Evolutionary conservation across 2,797 vertebrate species (phyloP).

Genomic region (Luscinia megarhynchos): DNA sequence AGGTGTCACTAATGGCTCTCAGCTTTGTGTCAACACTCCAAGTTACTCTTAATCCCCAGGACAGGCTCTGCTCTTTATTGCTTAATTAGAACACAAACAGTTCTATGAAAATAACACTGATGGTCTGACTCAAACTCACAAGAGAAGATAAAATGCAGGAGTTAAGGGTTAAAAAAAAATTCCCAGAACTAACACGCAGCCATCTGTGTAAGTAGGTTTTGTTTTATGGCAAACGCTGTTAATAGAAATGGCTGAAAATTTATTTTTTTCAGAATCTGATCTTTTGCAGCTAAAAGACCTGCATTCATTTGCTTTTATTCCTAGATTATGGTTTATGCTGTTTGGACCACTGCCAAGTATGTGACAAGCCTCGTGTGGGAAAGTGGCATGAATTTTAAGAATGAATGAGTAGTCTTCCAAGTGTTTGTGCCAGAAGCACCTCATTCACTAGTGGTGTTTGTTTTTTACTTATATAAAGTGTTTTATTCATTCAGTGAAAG

Average conservation of each 20-base stretch:
- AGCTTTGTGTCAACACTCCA: slow-evolving; percentile 62
- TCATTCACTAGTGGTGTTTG: slow-evolving; percentile 49
- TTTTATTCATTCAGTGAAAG: slow-evolving; percentile 5
- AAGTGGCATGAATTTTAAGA: slow-evolving; percentile 71
- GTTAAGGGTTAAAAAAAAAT: slow-evolving; percentile 40
- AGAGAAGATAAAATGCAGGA: slow-evolving; percentile 49
- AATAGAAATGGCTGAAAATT: slow-evolving; percentile 27
- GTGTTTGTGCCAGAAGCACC: slow-evolving; percentile 58
- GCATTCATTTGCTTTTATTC: slow-evolving; percentile 44
- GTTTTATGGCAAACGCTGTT: slow-evolving; percentile 32
- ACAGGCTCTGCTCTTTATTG: slow-evolving; percentile 58
- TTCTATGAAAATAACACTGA: slow-evolving; percentile 64
- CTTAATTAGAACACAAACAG: slow-evolving; percentile 70
- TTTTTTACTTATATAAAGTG: not conserved
- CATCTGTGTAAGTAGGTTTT: slow-evolving; percentile 49
- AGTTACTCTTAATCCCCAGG: slow-evolving; percentile 70
- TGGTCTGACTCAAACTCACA: slow-evolving; percentile 49
- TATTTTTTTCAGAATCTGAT: slow-evolving; percentile 10
- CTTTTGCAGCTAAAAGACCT: slow-evolving; percentile 39
- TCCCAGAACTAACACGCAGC: not conserved
- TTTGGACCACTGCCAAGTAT: slow-evolving; percentile 49
- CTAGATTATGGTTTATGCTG: slow-evolving; percentile 49
- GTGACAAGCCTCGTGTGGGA: slow-evolving; percentile 58
- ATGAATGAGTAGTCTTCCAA: slow-evolving; percentile 53
- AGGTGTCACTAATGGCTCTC: slow-evolving; percentile 70